Percentiles rank a stretch among this genome's conserved stretches.
These are phyloP conservation scores for Zaprionus lineosus DNA, from an alignment of 2,888 invertebrate genomes.

Conservation along the genomic window DNA sequence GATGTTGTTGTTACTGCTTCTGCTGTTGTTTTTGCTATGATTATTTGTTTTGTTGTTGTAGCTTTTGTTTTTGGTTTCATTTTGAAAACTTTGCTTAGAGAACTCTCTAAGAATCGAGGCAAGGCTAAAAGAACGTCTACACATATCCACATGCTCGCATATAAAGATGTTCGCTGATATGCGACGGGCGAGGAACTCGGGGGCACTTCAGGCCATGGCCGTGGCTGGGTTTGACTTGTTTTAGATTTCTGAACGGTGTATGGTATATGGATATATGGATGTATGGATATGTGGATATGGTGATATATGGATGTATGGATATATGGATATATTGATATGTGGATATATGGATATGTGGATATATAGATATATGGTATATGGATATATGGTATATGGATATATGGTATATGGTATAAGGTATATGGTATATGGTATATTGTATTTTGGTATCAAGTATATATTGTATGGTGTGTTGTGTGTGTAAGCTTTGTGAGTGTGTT, in stretches of 20 bases:
- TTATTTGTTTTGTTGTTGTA: slow-evolving; percentile 18
- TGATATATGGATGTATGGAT: too few species aligned
- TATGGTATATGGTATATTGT: too few species aligned
- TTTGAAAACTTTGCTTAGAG: slow-evolving; percentile 68
- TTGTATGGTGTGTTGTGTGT: background rate
- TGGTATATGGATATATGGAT: too few species aligned
- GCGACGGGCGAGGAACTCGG: slow-evolving; percentile 41
- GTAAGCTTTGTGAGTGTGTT: background rate
- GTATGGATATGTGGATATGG: too few species aligned
- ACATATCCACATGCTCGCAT: slow-evolving; percentile 5
- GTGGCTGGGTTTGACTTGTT: slow-evolving; percentile 58
- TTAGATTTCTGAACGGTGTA: slow-evolving; percentile 61
- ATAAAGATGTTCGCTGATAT: slow-evolving; percentile 67
- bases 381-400: too few species aligned
- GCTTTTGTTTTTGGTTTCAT: slow-evolving; percentile 29
- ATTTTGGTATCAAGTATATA: too few species aligned
- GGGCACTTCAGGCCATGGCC: slow-evolving; percentile 57
- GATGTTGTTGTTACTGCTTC: too few species aligned
- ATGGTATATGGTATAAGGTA: too few species aligned
- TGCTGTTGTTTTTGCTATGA: background rate
- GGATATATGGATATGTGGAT: too few species aligned
- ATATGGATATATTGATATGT: too few species aligned
- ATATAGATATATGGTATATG: too few species aligned
- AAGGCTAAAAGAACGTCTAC: slow-evolving; percentile 38
- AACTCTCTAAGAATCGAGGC: slow-evolving; percentile 40